phyloP scores from a whole-genome alignment of 2,888 invertebrate species.

The Mystacides longicornis region DNA sequence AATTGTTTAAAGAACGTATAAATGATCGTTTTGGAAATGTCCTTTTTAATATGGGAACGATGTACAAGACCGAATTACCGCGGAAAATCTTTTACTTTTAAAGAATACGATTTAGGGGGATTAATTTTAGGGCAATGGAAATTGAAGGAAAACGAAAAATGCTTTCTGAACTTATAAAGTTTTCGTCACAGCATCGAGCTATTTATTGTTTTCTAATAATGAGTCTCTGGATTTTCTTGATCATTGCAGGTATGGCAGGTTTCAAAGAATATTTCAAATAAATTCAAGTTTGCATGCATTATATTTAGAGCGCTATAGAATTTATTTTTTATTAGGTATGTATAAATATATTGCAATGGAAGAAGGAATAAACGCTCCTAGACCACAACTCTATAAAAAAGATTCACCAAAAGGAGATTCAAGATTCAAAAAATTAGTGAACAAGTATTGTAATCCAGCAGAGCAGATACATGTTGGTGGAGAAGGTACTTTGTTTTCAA shows the following conservation, averaged over 20 bases:
- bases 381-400: constrained; percentile 37
- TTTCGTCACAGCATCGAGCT: constrained; percentile 63
- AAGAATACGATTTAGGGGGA: too few relatives aligned
- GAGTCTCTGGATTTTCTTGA: constrained; percentile 73
- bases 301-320: neutral
- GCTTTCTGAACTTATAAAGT: constrained; percentile 41
- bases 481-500: constrained; percentile 53
- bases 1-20: too few relatives aligned
- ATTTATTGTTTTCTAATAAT: constrained; percentile 75
- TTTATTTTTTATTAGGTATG: constrained; percentile 48
- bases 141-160: constrained; percentile 21
- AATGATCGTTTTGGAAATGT: too few relatives aligned
- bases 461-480: constrained; percentile 60
- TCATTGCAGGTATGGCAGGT: constrained; percentile 55
- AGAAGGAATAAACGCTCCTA: constrained; percentile 41
- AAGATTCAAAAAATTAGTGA: constrained; percentile 58
- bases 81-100: too few relatives aligned
- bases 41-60: too few relatives aligned
- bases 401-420: constrained; percentile 48
- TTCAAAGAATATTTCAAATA: neutral
- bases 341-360: constrained; percentile 70
- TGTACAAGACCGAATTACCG: too few relatives aligned
- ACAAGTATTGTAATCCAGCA: constrained; percentile 64
- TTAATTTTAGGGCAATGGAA: constrained; percentile 7
- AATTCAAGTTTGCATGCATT: neutral